Evolutionary conservation across 2,888 invertebrate genomes (phyloP).

Genomic region (Idaea dimidiata): DNA sequence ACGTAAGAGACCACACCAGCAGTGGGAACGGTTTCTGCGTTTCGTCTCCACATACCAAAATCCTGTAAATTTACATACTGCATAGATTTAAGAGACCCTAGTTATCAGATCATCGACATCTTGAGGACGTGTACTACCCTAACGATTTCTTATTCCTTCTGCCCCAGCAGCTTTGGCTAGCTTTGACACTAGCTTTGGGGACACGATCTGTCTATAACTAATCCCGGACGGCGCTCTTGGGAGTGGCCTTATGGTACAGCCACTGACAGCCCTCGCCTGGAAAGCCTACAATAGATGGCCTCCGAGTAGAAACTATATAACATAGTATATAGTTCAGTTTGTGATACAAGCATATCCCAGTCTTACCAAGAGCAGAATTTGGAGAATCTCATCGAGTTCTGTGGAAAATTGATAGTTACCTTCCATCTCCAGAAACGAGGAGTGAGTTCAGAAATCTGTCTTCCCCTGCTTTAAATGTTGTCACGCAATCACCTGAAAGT

Average conservation of each 20-base stretch:
- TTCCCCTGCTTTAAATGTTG: constrained; percentile 95
- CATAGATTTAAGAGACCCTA: no score
- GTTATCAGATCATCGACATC: neutral
- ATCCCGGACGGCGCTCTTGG: no score
- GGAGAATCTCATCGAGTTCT: neutral
- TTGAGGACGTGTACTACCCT: neutral
- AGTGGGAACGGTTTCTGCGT: constrained; percentile 95
- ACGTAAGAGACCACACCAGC: constrained; percentile 93
- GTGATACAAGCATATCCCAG: no score
- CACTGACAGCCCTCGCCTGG: no score
- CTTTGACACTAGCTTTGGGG: no score
- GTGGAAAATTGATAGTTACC: constrained; percentile 62
- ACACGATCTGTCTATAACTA: no score
- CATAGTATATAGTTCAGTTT: no score
- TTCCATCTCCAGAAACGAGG: constrained; percentile 92
- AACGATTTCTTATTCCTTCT: neutral
- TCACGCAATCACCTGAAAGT: constrained; percentile 85
- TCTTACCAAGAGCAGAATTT: neutral
- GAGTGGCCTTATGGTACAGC: no score
- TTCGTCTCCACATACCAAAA: constrained; percentile 94
- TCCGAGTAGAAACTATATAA: no score
- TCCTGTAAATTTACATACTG: constrained; percentile 61
- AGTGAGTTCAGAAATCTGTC: constrained; percentile 94
- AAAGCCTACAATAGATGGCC: no score
- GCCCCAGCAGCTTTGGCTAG: neutral